Evolutionary conservation across 2,888 invertebrate genomes (phyloP), one percentile per base, ranked within the genome.

Genomic region (Apamea sordens): DNA sequence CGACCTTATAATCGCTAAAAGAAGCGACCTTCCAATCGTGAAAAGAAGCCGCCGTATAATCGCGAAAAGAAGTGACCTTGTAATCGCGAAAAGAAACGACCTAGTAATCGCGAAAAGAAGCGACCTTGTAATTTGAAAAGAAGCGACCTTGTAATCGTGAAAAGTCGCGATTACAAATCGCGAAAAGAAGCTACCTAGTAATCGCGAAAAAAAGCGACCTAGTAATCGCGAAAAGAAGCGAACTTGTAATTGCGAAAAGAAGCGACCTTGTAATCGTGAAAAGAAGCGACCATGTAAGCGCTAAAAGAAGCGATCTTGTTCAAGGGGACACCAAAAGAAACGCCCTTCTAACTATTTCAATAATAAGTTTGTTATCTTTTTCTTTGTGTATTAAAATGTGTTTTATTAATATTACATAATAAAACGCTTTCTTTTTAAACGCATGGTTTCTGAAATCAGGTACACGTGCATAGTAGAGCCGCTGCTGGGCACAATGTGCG

Each of bases 391-490:
- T 10, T 24, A 8, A 24, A 24, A 24, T 56, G 24, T 21, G 53
- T 53, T n/a, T n/a, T 56, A n/a, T 56, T n/a, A 56, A 11, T n/a
- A 24, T 47, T 47, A 47, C 32, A 36, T 36, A 36, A 36, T 5
- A 36, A 41, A 36, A 28, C 74, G 7, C 24, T 75, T 56, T 75
- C 0, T 6, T 76, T 76, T 59, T 1, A n/a, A n/a, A 59, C n/a
- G n/a, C n/a, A 18, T 56, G 44, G 6, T 65, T 65, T 64, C 28
- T 83, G 3, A 59, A 41, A 28, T 7, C 88, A 98, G 98, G 88
- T 98, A 98, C 93, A 97, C 98, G 10, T 97, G 97, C 44, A 95
- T 98, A 71, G 98, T 98, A 74, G 98, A 98, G 93, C 97, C 97
- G 28, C 97, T 97, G 89, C 94, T 98, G 86, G 95, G 97, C 18